A percentile compares a stretch with the other conserved stretches of the same genome.
phyloP scores from a whole-genome alignment of 2,888 invertebrate genomes.

The Diarsia dahlii region DNA sequence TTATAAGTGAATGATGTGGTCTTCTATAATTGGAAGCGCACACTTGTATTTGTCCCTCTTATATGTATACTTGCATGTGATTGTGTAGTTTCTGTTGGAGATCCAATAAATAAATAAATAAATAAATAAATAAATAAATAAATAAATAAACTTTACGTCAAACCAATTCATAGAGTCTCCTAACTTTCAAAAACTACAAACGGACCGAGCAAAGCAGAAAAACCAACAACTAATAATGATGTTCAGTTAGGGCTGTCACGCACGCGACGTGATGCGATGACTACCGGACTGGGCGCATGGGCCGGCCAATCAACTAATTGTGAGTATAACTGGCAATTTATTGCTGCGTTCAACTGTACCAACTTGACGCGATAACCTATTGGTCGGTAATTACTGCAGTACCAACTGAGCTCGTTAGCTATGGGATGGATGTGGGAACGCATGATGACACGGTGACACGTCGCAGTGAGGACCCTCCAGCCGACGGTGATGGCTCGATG shows the following conservation, averaged over 20 bases:
- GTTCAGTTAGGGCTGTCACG: slow-evolving; percentile 54
- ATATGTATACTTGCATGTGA: too few relatives aligned
- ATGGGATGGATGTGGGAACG: slow-evolving; percentile 61
- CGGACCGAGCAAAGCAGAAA: slow-evolving; percentile 26
- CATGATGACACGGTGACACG: slow-evolving; percentile 63
- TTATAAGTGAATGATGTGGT: too few relatives aligned
- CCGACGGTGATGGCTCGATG: slow-evolving; percentile 49
- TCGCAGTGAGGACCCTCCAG: slow-evolving; percentile 58
- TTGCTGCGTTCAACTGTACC: slow-evolving; percentile 63
- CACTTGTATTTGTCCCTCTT: too few relatives aligned
- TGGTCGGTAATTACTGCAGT: slow-evolving; percentile 63
- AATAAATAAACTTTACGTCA: background rate
- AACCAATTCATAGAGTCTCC: background rate
- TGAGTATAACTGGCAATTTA: slow-evolving; percentile 68
- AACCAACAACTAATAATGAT: slow-evolving; percentile 48
- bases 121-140: too few relatives aligned
- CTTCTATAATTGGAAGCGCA: too few relatives aligned
- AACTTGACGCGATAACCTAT: slow-evolving; percentile 63
- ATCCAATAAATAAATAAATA: too few relatives aligned
- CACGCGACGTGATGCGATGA: slow-evolving; percentile 36
- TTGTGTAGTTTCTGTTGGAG: too few relatives aligned
- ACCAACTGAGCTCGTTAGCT: slow-evolving; percentile 53
- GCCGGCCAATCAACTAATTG: slow-evolving; percentile 76
- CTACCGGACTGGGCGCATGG: slow-evolving; percentile 1
- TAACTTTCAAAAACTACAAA: slow-evolving; percentile 44